Percentiles rank a stretch among this genome's conserved stretches.
phyloP scores from a whole-genome alignment of 2,797 vertebrate species.

The Podarcis siculus region DNA sequence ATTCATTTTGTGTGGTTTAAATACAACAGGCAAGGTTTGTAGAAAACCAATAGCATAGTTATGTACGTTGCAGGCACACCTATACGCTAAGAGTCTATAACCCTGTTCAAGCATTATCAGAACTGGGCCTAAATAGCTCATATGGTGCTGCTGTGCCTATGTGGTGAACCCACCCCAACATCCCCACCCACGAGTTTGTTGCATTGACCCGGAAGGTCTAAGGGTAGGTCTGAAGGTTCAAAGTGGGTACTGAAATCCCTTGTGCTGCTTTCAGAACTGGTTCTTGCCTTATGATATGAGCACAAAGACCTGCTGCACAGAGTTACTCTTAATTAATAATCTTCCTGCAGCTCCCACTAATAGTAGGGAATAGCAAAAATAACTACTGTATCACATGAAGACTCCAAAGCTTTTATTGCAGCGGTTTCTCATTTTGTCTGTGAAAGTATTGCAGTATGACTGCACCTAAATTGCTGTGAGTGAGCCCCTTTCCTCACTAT shows the following conservation, averaged over 20 bases:
- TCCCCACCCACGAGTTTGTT: too few relatives aligned
- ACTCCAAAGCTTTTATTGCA: neutral
- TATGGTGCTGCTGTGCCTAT: too few relatives aligned
- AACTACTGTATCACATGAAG: neutral
- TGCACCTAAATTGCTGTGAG: neutral
- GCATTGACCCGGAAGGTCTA: too few relatives aligned
- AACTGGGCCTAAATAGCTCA: too few relatives aligned
- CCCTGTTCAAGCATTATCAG: too few relatives aligned
- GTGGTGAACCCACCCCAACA: too few relatives aligned
- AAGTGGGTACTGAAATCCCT: neutral
- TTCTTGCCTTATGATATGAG: neutral
- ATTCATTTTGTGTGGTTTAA: neutral
- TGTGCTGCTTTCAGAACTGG: neutral
- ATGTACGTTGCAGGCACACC: neutral
- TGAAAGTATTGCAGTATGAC: neutral
- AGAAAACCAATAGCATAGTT: neutral
- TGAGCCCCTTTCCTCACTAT: neutral
- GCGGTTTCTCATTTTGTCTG: neutral
- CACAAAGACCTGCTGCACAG: neutral
- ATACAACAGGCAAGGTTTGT: neutral
- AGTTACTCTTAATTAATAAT: neutral
- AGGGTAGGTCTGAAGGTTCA: too few relatives aligned
- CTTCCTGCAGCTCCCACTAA: neutral
- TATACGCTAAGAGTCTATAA: neutral
- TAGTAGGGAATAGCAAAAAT: neutral